Conservation (phyloP, 2,888 invertebrate genomes). For the Aphidoletes aphidimyza region DNA sequence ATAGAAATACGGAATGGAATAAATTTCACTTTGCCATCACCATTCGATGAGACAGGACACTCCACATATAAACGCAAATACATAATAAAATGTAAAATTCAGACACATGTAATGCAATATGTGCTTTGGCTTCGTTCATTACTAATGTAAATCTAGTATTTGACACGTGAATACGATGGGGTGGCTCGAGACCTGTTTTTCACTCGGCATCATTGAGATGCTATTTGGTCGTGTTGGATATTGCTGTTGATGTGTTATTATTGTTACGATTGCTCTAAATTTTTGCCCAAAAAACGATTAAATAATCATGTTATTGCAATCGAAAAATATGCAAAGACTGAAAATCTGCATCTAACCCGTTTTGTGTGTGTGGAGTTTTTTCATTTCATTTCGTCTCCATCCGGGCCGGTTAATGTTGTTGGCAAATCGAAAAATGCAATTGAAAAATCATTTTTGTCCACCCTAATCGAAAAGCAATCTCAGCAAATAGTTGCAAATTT, state of each 20-base stretch:
- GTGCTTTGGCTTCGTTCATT: constrained; percentile 51
- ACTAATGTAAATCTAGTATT: constrained; percentile 51
- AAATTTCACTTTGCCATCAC: constrained; percentile 23
- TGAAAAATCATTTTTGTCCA: background rate
- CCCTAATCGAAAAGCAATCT: background rate
- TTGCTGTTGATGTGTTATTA: too few species aligned
- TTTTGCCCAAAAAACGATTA: too few species aligned
- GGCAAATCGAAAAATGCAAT: background rate
- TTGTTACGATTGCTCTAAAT: too few species aligned
- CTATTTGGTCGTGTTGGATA: too few species aligned
- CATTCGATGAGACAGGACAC: constrained; percentile 38
- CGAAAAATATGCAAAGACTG: too few species aligned
- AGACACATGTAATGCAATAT: constrained; percentile 51
- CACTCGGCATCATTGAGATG: background rate
- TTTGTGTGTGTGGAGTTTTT: too few species aligned
- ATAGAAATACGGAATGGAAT: constrained; percentile 16
- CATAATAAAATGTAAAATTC: constrained; percentile 49
- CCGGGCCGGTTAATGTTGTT: too few species aligned
- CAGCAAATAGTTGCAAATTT: background rate
- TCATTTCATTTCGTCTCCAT: too few species aligned
- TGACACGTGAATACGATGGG: constrained; percentile 26
- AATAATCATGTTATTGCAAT: too few species aligned
- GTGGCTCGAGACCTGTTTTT: background rate
- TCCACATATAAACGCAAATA: background rate
- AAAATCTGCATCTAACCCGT: too few species aligned